Conservation (phyloP, 1,140 invertebrate genomes). For the Mercenaria mercenaria region DNA sequence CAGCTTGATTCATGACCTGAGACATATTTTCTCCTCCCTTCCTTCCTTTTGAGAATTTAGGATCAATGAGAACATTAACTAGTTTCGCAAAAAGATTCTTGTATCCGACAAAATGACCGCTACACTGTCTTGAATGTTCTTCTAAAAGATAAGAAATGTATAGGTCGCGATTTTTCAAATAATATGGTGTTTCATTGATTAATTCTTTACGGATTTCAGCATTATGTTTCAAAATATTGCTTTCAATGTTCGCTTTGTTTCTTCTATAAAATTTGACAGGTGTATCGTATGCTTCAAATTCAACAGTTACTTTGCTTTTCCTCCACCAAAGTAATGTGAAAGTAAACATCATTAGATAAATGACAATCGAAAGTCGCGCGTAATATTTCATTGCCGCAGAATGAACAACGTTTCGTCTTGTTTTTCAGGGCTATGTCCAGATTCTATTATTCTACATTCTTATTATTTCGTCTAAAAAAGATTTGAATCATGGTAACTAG, state of each 20-base stretch:
- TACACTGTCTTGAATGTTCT: neutral
- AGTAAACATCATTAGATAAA: neutral
- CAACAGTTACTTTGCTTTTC: neutral
- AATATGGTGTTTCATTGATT: neutral
- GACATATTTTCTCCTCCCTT: conserved; percentile 80
- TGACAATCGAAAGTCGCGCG: neutral
- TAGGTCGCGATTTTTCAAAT: neutral
- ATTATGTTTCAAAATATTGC: neutral
- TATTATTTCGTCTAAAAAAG: too few species aligned
- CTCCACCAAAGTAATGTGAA: neutral
- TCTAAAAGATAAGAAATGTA: neutral
- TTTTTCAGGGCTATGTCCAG: too few species aligned
- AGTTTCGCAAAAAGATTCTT: conserved; percentile 71
- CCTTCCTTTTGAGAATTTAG: conserved; percentile 24
- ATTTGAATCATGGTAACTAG: too few species aligned
- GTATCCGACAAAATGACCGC: conserved; percentile 66
- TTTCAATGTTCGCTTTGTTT: neutral
- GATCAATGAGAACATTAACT: conserved; percentile 69
- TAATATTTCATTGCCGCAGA: conserved; percentile 4
- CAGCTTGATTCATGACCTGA: conserved; percentile 79
- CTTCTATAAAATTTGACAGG: neutral
- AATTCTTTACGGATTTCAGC: neutral
- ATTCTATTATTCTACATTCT: too few species aligned
- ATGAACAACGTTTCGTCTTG: too few species aligned
- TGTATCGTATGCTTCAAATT: neutral